These are phyloP conservation scores for Tupaia tana DNA, from an alignment of 2,113 vertebrate species.

Conservation along the genomic window DNA sequence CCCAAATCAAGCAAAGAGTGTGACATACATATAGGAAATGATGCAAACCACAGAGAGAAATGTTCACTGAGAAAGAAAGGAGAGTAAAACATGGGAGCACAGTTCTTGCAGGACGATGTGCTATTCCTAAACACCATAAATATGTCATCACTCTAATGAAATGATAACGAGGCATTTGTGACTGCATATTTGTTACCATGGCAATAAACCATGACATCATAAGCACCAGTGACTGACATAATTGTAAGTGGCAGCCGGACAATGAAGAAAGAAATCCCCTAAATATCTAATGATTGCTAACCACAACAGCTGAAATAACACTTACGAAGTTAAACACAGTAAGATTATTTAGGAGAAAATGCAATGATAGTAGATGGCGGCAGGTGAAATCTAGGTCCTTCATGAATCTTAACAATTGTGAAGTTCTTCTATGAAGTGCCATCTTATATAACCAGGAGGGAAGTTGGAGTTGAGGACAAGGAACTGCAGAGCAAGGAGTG, in stretches of 20 bases:
- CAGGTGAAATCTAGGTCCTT: slow-evolving; percentile 20
- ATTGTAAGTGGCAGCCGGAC: slow-evolving; percentile 48
- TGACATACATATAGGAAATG: not conserved
- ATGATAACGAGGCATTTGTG: slow-evolving; percentile 64
- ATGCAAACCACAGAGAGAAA: not conserved
- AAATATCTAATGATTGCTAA: slow-evolving; percentile 49
- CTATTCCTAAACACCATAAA: slow-evolving; percentile 48
- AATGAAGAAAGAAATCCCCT: slow-evolving; percentile 33
- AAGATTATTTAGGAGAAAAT: slow-evolving; percentile 51
- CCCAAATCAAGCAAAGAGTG: not conserved
- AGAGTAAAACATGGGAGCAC: not conserved
- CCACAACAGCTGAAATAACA: slow-evolving; percentile 57
- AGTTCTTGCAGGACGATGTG: slow-evolving; percentile 14
- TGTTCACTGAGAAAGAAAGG: not conserved
- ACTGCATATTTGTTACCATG: slow-evolving; percentile 18
- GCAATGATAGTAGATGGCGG: not conserved
- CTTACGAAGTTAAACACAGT: slow-evolving; percentile 46
- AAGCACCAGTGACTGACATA: slow-evolving; percentile 48
- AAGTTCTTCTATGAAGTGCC: not conserved
- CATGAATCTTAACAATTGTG: not conserved
- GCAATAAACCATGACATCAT: slow-evolving; percentile 74
- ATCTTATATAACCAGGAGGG: not conserved
- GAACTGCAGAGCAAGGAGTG: not conserved
- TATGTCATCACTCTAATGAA: slow-evolving; percentile 55
- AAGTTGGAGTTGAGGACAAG: not conserved